A percentile compares a stretch with the other conserved stretches of the same genome.
These are phyloP conservation scores for Hozukius guyotensis DNA, from an alignment of 2,797 vertebrate genomes.

Conservation along the genomic window DNA sequence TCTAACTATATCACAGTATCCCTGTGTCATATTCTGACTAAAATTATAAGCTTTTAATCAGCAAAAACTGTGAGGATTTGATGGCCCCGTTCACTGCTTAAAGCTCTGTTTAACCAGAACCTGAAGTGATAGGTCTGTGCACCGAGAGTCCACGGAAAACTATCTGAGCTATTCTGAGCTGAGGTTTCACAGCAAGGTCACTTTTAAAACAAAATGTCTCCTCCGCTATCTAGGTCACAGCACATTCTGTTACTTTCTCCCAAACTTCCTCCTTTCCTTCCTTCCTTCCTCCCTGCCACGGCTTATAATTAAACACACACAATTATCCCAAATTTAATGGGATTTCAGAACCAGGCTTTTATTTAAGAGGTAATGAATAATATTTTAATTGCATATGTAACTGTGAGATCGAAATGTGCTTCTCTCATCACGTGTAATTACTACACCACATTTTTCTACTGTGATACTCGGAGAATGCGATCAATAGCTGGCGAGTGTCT, in stretches of 20 bases:
- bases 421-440: constrained; percentile 86
- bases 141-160: constrained; percentile 56
- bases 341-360: constrained; percentile 85
- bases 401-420: constrained; percentile 83
- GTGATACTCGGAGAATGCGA: constrained; percentile 53
- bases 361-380: constrained; percentile 91
- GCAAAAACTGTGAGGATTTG: neutral
- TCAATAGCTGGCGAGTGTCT: constrained; percentile 55
- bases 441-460: constrained; percentile 66
- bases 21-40: neutral
- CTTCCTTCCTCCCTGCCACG: constrained; percentile 71
- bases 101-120: constrained; percentile 42
- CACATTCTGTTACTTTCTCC: constrained; percentile 79
- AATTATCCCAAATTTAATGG: constrained; percentile 90
- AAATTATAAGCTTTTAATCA: constrained; percentile 9
- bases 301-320: constrained; percentile 89
- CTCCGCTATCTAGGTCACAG: constrained; percentile 83
- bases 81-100: constrained; percentile 23
- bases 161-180: constrained; percentile 85
- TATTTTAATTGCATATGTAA: constrained; percentile 90
- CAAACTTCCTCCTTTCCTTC: constrained; percentile 77
- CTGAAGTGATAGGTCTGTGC: constrained; percentile 53
- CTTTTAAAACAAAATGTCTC: constrained; percentile 88
- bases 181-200: constrained; percentile 86
- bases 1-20: neutral